Conservation (phyloP, 2,113 vertebrate genomes). For the Centrocercus urophasianus region DNA sequence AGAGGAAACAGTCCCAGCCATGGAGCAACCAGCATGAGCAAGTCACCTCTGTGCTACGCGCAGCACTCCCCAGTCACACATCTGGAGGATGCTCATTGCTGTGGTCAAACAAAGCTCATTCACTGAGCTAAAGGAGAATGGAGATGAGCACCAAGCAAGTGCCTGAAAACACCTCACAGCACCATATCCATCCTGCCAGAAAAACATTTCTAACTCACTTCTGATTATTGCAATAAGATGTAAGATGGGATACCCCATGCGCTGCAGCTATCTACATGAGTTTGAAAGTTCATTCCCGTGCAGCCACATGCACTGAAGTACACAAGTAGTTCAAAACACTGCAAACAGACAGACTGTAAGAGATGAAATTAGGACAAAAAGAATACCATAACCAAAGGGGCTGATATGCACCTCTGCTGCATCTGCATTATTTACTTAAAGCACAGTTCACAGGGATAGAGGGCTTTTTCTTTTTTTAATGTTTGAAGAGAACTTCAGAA, state of each 20-base stretch:
- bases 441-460: not conserved
- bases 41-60: rapidly evolving
- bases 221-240: not conserved
- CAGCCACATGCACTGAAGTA: not conserved
- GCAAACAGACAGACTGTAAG: not conserved
- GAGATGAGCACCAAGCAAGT: not conserved
- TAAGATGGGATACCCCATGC: not conserved
- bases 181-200: not conserved
- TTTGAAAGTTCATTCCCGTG: not conserved
- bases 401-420: not conserved
- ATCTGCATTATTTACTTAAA: not conserved
- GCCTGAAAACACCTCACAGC: not conserved
- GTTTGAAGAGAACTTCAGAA: not conserved
- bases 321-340: not conserved
- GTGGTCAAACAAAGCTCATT: not conserved
- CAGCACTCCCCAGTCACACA: not conserved
- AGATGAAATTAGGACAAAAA: not conserved
- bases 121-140: not conserved
- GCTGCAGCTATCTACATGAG: not conserved
- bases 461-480: not conserved
- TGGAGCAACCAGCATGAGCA: not conserved
- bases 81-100: not conserved
- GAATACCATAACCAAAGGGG: not conserved
- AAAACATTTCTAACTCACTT: not conserved
- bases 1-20: not conserved